These are phyloP conservation scores for Sebastiscus albofasciatus DNA, from an alignment of 2,797 vertebrate genomes.

Conservation along the genomic window DNA sequence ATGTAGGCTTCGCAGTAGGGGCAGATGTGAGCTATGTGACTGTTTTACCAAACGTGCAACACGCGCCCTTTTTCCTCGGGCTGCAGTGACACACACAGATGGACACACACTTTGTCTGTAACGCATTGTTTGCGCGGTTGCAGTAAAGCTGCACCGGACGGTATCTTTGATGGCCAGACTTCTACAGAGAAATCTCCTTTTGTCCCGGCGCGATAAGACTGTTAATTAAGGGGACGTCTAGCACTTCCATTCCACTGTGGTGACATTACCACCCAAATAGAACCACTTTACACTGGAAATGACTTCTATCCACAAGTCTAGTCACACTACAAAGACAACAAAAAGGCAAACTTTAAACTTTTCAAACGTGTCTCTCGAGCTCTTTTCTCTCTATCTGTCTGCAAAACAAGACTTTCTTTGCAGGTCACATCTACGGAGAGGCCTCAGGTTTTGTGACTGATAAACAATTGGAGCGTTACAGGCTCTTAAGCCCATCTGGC, in stretches of 20 bases:
- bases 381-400: conserved; percentile 1
- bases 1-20: conserved; percentile 40
- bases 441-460: conserved; percentile 65
- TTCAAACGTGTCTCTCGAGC: neutral
- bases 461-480: conserved; percentile 75
- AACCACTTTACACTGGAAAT: conserved; percentile 47
- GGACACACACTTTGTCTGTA: conserved; percentile 37
- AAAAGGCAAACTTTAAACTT: conserved; percentile 7
- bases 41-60: conserved; percentile 55
- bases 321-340: neutral
- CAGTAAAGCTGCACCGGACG: conserved; percentile 50
- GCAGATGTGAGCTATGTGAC: conserved; percentile 69
- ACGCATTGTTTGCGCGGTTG: conserved; percentile 15
- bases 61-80: conserved; percentile 11
- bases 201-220: conserved; percentile 72
- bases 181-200: conserved; percentile 57
- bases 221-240: conserved; percentile 72
- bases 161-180: conserved; percentile 71
- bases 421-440: conserved; percentile 55
- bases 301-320: conserved; percentile 13
- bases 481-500: conserved; percentile 76
- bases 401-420: conserved; percentile 58
- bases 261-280: conserved; percentile 55
- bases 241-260: conserved; percentile 49
- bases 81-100: conserved; percentile 29